A percentile compares a stretch with the other conserved stretches of the same genome.
Evolutionary conservation across 1,140 invertebrate species (phyloP).

Genomic region (Drosophila mojavensis): DNA sequence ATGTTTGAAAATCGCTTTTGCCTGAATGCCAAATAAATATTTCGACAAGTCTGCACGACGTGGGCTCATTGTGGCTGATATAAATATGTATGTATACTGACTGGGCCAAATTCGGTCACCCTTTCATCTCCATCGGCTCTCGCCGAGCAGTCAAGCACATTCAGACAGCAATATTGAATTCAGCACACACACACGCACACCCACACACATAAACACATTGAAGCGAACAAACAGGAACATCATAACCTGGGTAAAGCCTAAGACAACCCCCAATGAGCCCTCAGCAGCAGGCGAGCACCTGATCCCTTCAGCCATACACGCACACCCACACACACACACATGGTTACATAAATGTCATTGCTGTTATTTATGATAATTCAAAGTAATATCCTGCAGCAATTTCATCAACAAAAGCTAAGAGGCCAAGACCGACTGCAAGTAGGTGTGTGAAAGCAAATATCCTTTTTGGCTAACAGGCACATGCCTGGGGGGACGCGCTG

Average conservation of each 20-base stretch:
- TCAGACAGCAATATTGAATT: constrained; percentile 56
- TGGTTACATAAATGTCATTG: constrained; percentile 12
- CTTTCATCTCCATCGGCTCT: constrained; percentile 30
- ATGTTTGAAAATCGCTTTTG: constrained; percentile 16
- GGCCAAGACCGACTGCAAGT: constrained; percentile 27
- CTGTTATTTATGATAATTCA: constrained; percentile 81
- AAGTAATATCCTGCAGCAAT: constrained; percentile 81
- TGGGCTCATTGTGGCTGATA: constrained; percentile 15
- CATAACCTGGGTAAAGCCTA: constrained; percentile 23
- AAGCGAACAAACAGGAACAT: constrained; percentile 11
- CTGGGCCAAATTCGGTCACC: constrained; percentile 7
- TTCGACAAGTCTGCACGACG: constrained; percentile 8
- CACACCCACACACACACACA: constrained; percentile 18
- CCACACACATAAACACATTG: constrained; percentile 1
- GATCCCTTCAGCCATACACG: constrained; percentile 50
- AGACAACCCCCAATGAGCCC: constrained; percentile 21
- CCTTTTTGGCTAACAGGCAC: constrained; percentile 40
- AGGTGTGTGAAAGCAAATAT: constrained; percentile 64
- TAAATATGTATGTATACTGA: constrained; percentile 3
- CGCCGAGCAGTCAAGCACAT: constrained; percentile 46
- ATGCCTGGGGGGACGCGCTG: background rate
- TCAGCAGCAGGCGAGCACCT: constrained; percentile 49
- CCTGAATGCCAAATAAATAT: constrained; percentile 33
- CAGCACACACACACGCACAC: background rate
- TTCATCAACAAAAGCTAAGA: constrained; percentile 69